phyloP scores from a whole-genome alignment of 2,888 invertebrate genomes.

The Cerceris rybyensis region DNA sequence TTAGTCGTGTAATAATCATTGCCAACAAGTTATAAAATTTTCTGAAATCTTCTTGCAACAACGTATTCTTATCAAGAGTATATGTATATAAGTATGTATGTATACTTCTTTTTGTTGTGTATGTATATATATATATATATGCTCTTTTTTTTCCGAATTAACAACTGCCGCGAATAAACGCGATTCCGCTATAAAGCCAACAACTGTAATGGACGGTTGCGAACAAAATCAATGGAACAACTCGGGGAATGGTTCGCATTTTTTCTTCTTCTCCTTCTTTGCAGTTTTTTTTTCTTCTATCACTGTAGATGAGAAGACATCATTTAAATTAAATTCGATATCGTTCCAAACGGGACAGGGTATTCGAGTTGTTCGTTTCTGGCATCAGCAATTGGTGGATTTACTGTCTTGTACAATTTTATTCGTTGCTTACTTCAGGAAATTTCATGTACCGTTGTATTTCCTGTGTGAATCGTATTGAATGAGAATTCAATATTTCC shows the following conservation, averaged over 20 bases:
- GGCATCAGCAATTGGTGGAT: background rate
- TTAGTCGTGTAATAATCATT: conserved; percentile 56
- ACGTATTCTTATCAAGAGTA: conserved; percentile 45
- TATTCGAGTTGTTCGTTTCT: no score
- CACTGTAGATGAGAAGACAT: background rate
- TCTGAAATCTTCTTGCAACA: conserved; percentile 67
- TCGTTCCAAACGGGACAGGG: background rate
- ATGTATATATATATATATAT: conserved; percentile 19
- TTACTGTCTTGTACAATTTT: background rate
- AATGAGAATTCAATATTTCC: background rate
- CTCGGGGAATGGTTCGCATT: conserved; percentile 32
- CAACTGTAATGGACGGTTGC: conserved; percentile 74
- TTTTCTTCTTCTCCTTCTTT: conserved; percentile 13
- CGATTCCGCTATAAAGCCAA: conserved; percentile 68
- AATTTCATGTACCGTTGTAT: background rate
- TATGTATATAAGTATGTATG: conserved; percentile 42
- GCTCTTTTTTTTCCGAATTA: conserved; percentile 42
- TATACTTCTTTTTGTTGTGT: conserved; percentile 15
- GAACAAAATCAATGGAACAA: conserved; percentile 60
- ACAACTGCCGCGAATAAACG: conserved; percentile 64
- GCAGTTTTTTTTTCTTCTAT: background rate
- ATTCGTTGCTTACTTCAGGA: background rate
- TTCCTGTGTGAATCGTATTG: background rate
- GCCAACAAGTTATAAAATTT: conserved; percentile 68
- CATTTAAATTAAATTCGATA: background rate